Percentiles rank a stretch among this genome's conserved stretches.
phyloP scores from a whole-genome alignment of 2,113 vertebrate species.

The Gasterosteus nipponicus region DNA sequence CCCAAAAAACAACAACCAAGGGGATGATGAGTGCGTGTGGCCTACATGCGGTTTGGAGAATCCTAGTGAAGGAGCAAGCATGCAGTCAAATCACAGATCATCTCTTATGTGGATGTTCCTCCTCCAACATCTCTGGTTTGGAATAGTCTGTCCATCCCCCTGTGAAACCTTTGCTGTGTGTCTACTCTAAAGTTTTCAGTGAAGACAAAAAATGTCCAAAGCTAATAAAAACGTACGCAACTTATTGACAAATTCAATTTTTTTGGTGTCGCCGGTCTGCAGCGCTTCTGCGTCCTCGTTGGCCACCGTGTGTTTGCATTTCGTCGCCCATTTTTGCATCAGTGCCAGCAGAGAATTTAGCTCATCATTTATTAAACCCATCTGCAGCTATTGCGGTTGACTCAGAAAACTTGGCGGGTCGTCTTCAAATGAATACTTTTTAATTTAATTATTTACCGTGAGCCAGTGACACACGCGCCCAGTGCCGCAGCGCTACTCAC shows the following conservation, averaged over 20 bases:
- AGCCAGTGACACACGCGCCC: conserved; percentile 29
- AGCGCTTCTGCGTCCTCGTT: conserved; percentile 4
- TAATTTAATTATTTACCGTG: conserved; percentile 67
- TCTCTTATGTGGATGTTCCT: conserved; percentile 9
- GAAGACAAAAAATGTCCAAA: conserved; percentile 24
- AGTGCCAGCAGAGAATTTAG: conserved; percentile 66
- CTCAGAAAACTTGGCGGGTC: conserved; percentile 67
- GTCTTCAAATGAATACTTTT: conserved; percentile 56
- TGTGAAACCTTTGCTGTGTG: too few relatives aligned
- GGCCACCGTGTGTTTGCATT: conserved; percentile 53
- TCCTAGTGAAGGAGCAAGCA: too few relatives aligned
- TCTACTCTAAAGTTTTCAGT: conserved; percentile 28
- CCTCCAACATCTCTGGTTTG: conserved; percentile 32
- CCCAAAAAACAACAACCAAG: neutral
- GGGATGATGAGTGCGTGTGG: neutral
- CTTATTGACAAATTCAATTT: conserved; percentile 19
- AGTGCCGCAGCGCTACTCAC: conserved; percentile 10
- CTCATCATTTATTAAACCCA: conserved; percentile 74
- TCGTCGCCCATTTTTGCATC: conserved; percentile 58
- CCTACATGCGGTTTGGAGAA: neutral
- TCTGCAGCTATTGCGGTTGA: conserved; percentile 60
- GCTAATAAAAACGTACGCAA: conserved; percentile 20
- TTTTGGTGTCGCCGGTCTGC: conserved; percentile 3
- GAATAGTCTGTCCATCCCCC: too few relatives aligned
- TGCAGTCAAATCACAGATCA: too few relatives aligned